A percentile compares a stretch with the other conserved stretches of the same genome.
phyloP scores from a whole-genome alignment of 2,113 vertebrate species.

The Pholis gunnellus region DNA sequence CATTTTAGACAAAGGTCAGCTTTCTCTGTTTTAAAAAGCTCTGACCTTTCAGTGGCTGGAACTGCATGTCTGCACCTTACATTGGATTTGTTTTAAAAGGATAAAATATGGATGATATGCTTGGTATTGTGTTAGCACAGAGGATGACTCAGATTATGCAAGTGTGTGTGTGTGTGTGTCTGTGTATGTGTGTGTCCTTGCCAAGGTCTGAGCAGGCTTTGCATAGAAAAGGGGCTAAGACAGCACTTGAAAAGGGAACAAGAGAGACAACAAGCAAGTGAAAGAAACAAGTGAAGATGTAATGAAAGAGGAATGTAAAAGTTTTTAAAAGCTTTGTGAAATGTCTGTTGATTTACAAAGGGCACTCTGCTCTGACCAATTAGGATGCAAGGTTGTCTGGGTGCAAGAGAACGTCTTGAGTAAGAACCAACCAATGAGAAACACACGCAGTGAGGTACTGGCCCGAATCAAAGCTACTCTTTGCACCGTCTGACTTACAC shows the following conservation, averaged over 20 bases:
- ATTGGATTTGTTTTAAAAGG: slow-evolving; percentile 46
- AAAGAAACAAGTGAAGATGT: slow-evolving; percentile 23
- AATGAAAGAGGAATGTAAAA: slow-evolving; percentile 29
- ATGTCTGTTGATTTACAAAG: not conserved
- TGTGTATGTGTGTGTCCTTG: slow-evolving; percentile 12
- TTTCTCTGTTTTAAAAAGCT: slow-evolving; percentile 42
- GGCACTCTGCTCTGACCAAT: slow-evolving; percentile 17
- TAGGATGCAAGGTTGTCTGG: not conserved
- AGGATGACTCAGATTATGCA: slow-evolving; percentile 21
- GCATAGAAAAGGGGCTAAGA: slow-evolving; percentile 35
- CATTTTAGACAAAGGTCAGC: slow-evolving; percentile 43
- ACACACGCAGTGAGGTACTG: not conserved
- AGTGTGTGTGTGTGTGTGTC: slow-evolving; percentile 22
- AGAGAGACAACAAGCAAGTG: slow-evolving; percentile 28
- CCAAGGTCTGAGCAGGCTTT: slow-evolving; percentile 44
- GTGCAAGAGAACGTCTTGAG: not conserved
- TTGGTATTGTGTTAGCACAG: slow-evolving; percentile 23
- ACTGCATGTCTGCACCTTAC: slow-evolving; percentile 21
- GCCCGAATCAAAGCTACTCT: not conserved
- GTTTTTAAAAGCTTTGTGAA: slow-evolving; percentile 29
- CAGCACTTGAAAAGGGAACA: slow-evolving; percentile 49
- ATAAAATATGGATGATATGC: slow-evolving; percentile 54
- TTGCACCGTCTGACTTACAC: not conserved
- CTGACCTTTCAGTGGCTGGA: slow-evolving; percentile 37
- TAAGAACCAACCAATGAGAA: not conserved